Conservation (phyloP, 2,113 vertebrate genomes). For the Canis aureus region DNA sequence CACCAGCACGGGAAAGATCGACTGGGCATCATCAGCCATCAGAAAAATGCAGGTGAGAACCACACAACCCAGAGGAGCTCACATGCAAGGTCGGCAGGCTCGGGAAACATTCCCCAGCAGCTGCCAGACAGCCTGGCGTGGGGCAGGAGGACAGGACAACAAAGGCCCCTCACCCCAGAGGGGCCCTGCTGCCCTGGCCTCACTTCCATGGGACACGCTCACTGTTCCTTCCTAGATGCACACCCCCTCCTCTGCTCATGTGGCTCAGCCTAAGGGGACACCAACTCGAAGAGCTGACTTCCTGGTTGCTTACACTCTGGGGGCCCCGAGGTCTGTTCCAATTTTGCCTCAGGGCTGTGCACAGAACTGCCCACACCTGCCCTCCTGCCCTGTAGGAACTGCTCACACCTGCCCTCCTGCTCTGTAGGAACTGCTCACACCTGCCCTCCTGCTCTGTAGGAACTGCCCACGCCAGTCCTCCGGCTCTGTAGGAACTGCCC, state of each 20-base stretch:
- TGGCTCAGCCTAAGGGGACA: background rate
- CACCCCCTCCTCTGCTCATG: background rate
- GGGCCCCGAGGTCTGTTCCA: rapidly evolving
- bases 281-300: background rate
- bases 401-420: too few species aligned
- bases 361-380: background rate
- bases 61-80: background rate
- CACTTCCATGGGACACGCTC: background rate
- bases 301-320: background rate
- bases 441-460: too few species aligned
- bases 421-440: too few species aligned
- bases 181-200: background rate
- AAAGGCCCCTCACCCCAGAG: background rate
- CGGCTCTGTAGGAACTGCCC: too few species aligned
- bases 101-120: background rate
- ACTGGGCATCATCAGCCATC: rapidly evolving
- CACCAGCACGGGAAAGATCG: rapidly evolving
- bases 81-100: rapidly evolving
- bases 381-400: too few species aligned
- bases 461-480: background rate
- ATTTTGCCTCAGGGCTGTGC: background rate
- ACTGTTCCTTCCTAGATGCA: background rate
- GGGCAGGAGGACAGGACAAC: background rate
- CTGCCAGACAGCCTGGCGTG: background rate
- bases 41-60: background rate